Evolutionary conservation across 2,888 invertebrate genomes (phyloP), one percentile per base, ranked within the genome.

Genomic region (Criorhina ranunculi): DNA sequence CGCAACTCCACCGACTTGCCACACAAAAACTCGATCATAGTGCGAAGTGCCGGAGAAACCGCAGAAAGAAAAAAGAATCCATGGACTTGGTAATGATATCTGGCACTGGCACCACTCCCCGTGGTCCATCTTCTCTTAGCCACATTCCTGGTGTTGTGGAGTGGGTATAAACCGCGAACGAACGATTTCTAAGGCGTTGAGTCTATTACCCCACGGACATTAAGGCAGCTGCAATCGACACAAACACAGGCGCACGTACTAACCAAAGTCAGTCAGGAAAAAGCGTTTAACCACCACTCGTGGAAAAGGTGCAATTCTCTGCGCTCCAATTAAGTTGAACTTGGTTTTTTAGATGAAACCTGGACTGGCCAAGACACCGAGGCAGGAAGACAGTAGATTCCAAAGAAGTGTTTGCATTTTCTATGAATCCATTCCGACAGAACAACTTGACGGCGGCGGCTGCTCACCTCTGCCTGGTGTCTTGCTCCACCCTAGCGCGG

Each of bases 281-380:
- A 40, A 53, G 35, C 78, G 57, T 78, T 64, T 67, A 67, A 51
- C 64, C 51, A 44, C 55, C 42, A 17, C 31, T 42, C 42, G 33
- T 44, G 51, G 75, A 80, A 83, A 79, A 85, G 83, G 83, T 85
- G 80, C 80, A 85, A 85, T 70, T 80, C 75, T 80, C 83, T 75
- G 75, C 83, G 79, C 83, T 85, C 83, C 83, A 85, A 85, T 85
- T 85, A 85, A 85, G 73, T 80, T 85, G 80, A 80, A 80, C 79
- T 80, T 83, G 67, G 83, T 12, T 67, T 67, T 62, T 70, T 33
- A 19, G 29, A 64, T 55, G 72, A 64, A 35, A 64, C 59, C 24
- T 64, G 62, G 24, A 44, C 17, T 51, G 46, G 15, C 55, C 66
- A 59, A 66, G 42, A 33, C 35, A n/a, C 44, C 11, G 11, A 31